Conservation (phyloP, 2,113 vertebrate species). For the Argyrosomus japonicus region DNA sequence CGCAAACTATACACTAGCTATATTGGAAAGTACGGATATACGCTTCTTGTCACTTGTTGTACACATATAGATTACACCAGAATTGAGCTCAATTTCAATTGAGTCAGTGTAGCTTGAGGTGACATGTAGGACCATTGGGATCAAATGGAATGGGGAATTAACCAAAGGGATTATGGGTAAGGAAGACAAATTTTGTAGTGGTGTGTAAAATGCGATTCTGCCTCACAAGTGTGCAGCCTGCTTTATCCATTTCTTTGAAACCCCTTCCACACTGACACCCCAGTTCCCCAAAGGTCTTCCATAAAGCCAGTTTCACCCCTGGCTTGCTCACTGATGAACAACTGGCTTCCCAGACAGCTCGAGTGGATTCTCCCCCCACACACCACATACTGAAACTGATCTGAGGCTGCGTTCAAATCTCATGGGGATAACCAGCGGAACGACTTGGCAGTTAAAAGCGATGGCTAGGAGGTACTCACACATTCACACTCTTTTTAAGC, state of each 20-base stretch:
- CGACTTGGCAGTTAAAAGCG: constrained; percentile 51
- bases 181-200: constrained; percentile 64
- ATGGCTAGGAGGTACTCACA: constrained; percentile 33
- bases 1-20: background rate
- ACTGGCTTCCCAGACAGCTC: constrained; percentile 43
- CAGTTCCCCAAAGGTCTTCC: constrained; percentile 36
- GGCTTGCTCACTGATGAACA: constrained; percentile 60
- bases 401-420: constrained; percentile 51
- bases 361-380: constrained; percentile 60
- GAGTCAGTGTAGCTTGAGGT: constrained; percentile 19
- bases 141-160: constrained; percentile 55
- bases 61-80: background rate
- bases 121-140: constrained; percentile 39
- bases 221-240: constrained; percentile 35
- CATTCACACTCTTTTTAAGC: constrained; percentile 49
- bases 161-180: constrained; percentile 65
- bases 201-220: constrained; percentile 63
- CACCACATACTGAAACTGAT: constrained; percentile 56
- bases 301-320: constrained; percentile 50
- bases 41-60: background rate
- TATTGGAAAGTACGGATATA: background rate
- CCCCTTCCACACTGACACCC: constrained; percentile 35
- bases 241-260: constrained; percentile 56
- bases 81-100: constrained; percentile 25
- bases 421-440: constrained; percentile 49